phyloP scores from a whole-genome alignment of 2,113 vertebrate species.

The Taurulus bubalis region DNA sequence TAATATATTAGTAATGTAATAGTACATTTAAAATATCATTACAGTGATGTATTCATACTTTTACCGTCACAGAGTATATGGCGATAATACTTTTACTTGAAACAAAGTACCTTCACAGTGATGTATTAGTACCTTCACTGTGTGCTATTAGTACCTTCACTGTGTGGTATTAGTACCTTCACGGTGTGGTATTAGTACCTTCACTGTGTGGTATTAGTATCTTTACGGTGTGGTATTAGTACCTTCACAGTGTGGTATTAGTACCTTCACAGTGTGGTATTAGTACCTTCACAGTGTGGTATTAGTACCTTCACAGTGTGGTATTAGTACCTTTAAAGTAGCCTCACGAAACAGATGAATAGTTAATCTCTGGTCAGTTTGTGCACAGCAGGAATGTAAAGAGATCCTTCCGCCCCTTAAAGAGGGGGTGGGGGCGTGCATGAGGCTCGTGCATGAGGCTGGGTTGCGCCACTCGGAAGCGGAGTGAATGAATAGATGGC shows the following conservation, averaged over 20 bases:
- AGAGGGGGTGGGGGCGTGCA: neutral
- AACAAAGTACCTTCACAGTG: too few relatives aligned
- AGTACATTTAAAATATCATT: too few relatives aligned
- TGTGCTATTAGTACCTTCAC: neutral
- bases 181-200: too few relatives aligned
- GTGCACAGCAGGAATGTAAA: slow-evolving; percentile 26
- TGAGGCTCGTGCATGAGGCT: neutral
- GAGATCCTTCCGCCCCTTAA: slow-evolving; percentile 22
- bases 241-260: too few relatives aligned
- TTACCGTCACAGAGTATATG: too few relatives aligned
- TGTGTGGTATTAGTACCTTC: neutral
- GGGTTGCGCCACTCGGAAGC: slow-evolving; percentile 21
- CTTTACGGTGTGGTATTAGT: too few relatives aligned
- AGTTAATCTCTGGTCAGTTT: neutral
- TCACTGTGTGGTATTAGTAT: too few relatives aligned
- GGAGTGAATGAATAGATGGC: slow-evolving; percentile 29
- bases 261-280: too few relatives aligned
- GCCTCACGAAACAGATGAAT: neutral
- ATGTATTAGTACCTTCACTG: too few relatives aligned
- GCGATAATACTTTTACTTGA: too few relatives aligned
- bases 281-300: neutral
- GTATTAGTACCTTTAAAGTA: neutral
- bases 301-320: neutral
- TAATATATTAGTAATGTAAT: too few relatives aligned
- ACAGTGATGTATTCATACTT: too few relatives aligned